Base-by-base conservation (phyloP, 1,140 invertebrate genomes). In the Procambarus virginalis region DNA sequence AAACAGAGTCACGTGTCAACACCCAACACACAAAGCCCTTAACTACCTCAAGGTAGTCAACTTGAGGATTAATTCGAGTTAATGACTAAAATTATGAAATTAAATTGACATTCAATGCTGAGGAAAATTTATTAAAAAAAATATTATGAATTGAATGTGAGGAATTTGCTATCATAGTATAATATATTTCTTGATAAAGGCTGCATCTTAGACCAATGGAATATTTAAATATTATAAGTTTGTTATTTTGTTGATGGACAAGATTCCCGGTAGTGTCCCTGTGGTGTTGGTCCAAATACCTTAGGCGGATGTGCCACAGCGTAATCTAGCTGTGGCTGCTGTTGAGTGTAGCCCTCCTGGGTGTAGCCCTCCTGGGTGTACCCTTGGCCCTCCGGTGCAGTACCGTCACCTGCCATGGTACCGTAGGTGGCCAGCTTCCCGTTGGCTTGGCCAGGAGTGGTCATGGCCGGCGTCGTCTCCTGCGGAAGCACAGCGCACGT, bases 341-440 rank as follows among this genome's bases (percentile, higher is more conserved):
- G 68, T 14, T 79, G 77, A 14, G 77, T 76, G 76, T 78, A 86
- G 8, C 34, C 12, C 75, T 79, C 48, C 75, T 64, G 76, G 20
- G 34, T 55, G 46, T 68, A 49, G 2, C 49, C 58, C 17, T 78
- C 58, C 45, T 86, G 73, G 10, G 84, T 12, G 84, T 45, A 86
- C 22, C 55, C 49, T 48, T 78, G 58, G 51, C 12, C 75, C 12
- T 75, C 45, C 70, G 68, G 8, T 20, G 4, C 49, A 5, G 60
- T 78, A 4, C 48, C 79, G 12, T 89, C 87, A 1, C 80, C 87
- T 45, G 48, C 49, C 80, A 89, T 89, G 0, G 87, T 89, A 12
- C 87, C 87, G 34, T 89, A 89, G 9, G 87, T 84, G 14, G 87
- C 68, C 49, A 89, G 80, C 22, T 83, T 89, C 0, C 87, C 87